Evolutionary conservation across 2,797 vertebrate genomes (phyloP), one percentile per base, ranked within the genome.

Genomic region (Chelon labrosus): DNA sequence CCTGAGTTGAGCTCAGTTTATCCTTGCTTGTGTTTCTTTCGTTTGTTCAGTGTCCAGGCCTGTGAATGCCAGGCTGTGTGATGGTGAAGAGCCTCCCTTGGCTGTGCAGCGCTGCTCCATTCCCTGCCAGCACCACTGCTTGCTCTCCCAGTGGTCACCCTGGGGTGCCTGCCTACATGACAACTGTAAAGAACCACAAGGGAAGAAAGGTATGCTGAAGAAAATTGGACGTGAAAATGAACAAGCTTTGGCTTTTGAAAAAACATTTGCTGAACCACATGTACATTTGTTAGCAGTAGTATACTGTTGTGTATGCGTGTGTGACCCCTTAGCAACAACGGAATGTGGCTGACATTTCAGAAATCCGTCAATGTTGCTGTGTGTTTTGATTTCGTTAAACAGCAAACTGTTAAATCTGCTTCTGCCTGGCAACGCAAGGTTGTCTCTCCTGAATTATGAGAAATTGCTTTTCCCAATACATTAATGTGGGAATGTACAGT

Each of bases 131-230:
- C 90, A 90, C 0, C 88, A 88, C 62, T 98, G 97, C 19, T 60
- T 93, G 14, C 93, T 98, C 27, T 96, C 97, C 7, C 72, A 86
- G 56, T 99, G 98, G 98, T 94, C 95, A 0, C 64, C 75, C 13
- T 99, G 98, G 98, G 95, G 96, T 0, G 79, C 89, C 47, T 99
- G 98, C 73, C 65, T 95, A 52, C 93, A 93, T 2, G 97, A 98
- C 85, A 95, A 94, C 93, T 99, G 98, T 85, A 91, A 82, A 31
- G 95, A 97, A 72, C 94, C 67, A 65, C 96, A 95, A 13, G 96
- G 94, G 25, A 95, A 90, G 65, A 98, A 95, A 98, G 98, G 98
- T 99, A 89, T 3, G 84, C 22, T 31, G 39, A 16, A 46, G 10
- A 10, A 12, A 53, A 39, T 4, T 42, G 59, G 12, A 47, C 5